Evolutionary conservation across 23 tunicate genomes (phyloP).

Genomic region (Halocynthia roretzi): DNA sequence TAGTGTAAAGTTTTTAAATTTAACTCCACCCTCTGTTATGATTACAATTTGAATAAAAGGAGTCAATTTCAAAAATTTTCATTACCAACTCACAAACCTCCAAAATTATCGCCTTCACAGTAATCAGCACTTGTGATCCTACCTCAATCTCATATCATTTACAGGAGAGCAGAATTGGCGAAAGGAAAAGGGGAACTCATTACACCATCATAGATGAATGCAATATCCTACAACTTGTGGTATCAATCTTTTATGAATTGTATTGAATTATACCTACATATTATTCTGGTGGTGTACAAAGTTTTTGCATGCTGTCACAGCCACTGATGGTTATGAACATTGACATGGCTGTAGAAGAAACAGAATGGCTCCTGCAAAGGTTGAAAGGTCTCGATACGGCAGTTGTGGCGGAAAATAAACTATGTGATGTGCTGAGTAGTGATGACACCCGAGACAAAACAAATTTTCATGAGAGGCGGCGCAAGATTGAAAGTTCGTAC

Average conservation of each 20-base stretch:
- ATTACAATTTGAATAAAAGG: neutral
- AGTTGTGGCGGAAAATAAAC: constrained; percentile 8
- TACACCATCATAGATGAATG: constrained; percentile 17
- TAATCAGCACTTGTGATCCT: neutral
- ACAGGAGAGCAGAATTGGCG: constrained; percentile 21
- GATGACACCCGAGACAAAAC: constrained; percentile 20
- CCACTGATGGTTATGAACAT: constrained; percentile 43
- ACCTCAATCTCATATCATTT: neutral
- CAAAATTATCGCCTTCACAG: neutral
- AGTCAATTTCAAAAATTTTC: neutral
- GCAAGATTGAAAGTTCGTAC: constrained; percentile 59
- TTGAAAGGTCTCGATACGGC: constrained; percentile 39
- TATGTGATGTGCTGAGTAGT: neutral
- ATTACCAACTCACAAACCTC: no score
- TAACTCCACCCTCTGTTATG: neutral
- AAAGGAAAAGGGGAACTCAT: constrained; percentile 15
- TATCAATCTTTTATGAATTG: neutral
- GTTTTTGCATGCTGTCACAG: constrained; percentile 11
- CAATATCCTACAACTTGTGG: constrained; percentile 14
- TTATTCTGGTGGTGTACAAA: no score
- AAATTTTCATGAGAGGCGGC: constrained; percentile 29
- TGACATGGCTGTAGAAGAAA: constrained; percentile 33
- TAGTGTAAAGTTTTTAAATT: no score
- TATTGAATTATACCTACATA: neutral
- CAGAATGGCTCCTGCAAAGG: constrained; percentile 69